Base-by-base conservation (phyloP, 2,797 vertebrate genomes). In the Champsocephalus gunnari region DNA sequence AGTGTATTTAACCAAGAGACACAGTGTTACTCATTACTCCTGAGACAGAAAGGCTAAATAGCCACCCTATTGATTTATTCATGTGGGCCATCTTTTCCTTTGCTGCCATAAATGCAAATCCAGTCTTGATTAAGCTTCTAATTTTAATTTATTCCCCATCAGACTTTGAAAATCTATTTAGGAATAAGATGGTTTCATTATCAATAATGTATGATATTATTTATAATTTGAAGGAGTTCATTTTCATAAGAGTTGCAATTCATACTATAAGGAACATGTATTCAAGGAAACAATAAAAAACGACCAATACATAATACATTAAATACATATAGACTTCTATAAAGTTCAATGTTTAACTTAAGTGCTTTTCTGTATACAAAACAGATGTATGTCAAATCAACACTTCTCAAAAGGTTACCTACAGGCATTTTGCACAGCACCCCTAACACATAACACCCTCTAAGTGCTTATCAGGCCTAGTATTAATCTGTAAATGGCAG, bases 161-260 rank as follows among this genome's bases (percentile, higher is more conserved):
- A 94, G 92, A 94, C 93, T 95, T 96, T 90, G 95, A 94, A 95
- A 95, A 95, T 92, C 92, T 95, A 96, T 96, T 96, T 92, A 92
- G 89, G 92, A 94, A 93, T 95, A 96, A 96, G 96, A 92, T 94
- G 94, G 96, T 95, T 96, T 94, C 92, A 95, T 95, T 94, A 94
- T 94, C 93, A 93, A 94, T 94, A 94, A 94, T 95, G 93, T 9
- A 38, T 38, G 34, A 38, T 38, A 38, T 38, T 38, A 38, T 38
- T 38, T 38, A 38, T 77, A 19, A 84, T 68, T 77, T 49, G 4
- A 51, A 34, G 17, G 16, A 56, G 32, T 71, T 49, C 5, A 5
- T 48, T 76, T 79, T 66, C 17, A 34, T 28, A 13, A 66, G 56
- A 75, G 51, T 50, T 1, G 49, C 48, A 19, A 17, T 19, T 41